Evolutionary conservation across 2,888 invertebrate species (phyloP), one percentile per base, ranked within the genome.

Genomic region (Lysandra coridon): DNA sequence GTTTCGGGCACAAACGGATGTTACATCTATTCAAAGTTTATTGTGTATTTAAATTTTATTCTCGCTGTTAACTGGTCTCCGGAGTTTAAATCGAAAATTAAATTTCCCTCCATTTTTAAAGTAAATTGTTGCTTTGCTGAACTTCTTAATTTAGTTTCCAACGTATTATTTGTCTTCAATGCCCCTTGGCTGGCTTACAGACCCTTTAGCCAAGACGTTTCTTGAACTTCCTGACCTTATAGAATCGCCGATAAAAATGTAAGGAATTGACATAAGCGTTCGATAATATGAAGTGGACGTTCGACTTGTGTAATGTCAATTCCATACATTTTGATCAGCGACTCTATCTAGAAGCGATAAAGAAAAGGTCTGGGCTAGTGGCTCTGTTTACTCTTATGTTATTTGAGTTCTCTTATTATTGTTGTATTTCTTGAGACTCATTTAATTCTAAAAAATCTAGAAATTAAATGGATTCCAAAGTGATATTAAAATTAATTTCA

Each of bases 61-160:
- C 77, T 33, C 37, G 73, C 60, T 77, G 23, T 76, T 44, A 80
- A 80, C 78, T 78, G 78, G 30, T 80, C 74, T 73, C 73, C 60
- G 73, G 69, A 80, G 53, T 69, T 53, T 76, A 57, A 80, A 78
- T 79, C 74, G 80, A 80, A 78, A 80, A 79, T 79, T 77, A 79
- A 76, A 49, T 49, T 76, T 14, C 53, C 53, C 53, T 53, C 14
- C 60, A 6, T 60, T 60, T 60, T 60, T 60, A n/a, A 60, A 60
- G 60, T 60, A 60, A 60, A 60, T 60, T n/a, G 60, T 60, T 60
- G 60, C 60, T 60, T n/a, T n/a, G n/a, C n/a, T 60, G 60, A 60
- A 60, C 60, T 60, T 60, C 6, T 60, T 60, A n/a, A 60, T 60
- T 60, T 60, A 60, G 12, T 60, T 60, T 5, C 5, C 7, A 44